Base-by-base conservation (phyloP, 2,797 vertebrate genomes). In the Sitta carolinensis region DNA sequence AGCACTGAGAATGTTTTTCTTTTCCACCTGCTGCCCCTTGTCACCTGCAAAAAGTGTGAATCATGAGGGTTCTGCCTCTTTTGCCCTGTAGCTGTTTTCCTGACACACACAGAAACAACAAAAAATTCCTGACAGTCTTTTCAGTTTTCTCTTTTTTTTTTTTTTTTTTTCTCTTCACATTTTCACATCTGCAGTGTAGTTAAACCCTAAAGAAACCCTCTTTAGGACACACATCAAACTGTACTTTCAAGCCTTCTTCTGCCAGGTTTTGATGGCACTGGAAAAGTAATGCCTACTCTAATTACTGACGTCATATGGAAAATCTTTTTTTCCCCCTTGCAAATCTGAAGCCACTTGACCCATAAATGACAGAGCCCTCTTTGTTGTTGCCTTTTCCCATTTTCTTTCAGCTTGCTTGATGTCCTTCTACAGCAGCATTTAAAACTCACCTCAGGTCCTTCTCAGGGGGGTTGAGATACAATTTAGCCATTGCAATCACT, bases 401-500 rank as follows among this genome's bases (percentile, higher is more conserved):
- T 90, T 74, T 64, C 64, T 92, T 93, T 90, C 72, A 58, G 84
- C 54, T 64, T 66, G 22, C 77, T 83, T 38, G 40, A n/a, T 75
- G 84, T 85, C 51, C 79, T 69, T 58, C 87, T 67, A 6, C 45
- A 93, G 63, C 25, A 14, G 83, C 91, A 90, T 91, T 96, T 88
- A 84, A 90, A 93, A 91, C 91, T 91, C 83, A 87, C 67, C 83
- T 95, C 77, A 61, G 87, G 76, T 67, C 40, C 77, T 84, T 40
- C 79, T 69, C 54, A 50, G 1, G 1, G n/a, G 30, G 27, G 4
- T 18, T 51, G 93, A 82, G 80, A 54, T 64, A 59, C 77, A 72
- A 42, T 93, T 81, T 59, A 81, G 76, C 66, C 3, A 1, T 42
- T 84, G 79, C 87, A 55, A 91, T 40, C 18, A 6, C 20, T 34